A percentile compares a stretch with the other conserved stretches of the same genome.
phyloP scores from a whole-genome alignment of 2,113 vertebrate genomes.

The Calonectris borealis region DNA sequence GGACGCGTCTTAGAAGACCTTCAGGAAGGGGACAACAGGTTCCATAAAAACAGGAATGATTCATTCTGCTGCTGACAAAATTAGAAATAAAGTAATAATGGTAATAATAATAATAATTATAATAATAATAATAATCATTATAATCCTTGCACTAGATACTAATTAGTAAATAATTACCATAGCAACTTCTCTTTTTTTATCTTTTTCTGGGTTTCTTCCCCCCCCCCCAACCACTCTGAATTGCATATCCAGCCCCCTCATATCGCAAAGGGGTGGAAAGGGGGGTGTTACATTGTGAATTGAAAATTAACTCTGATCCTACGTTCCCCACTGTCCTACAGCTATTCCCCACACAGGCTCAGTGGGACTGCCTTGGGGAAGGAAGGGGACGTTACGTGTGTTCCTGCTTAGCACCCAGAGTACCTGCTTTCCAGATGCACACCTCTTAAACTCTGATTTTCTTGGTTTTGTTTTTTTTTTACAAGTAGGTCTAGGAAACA shows the following conservation, averaged over 20 bases:
- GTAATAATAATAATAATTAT: conserved; percentile 25
- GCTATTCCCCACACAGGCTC: background rate
- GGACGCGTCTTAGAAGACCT: background rate
- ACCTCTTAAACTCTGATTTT: conserved; percentile 26
- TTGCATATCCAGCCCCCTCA: conserved; percentile 6
- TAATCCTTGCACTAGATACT: conserved; percentile 65
- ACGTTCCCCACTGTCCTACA: conserved; percentile 12
- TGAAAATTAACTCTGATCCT: background rate
- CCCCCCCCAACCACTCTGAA: background rate
- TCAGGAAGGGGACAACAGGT: background rate
- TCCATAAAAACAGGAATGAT: conserved; percentile 29
- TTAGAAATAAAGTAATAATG: conserved; percentile 46
- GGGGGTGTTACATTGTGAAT: background rate
- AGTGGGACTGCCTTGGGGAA: background rate
- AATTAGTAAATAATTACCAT: conserved; percentile 59
- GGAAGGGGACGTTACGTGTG: background rate
- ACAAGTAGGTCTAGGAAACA: conserved; percentile 68
- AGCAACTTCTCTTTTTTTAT: background rate
- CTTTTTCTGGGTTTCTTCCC: background rate
- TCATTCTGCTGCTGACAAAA: conserved; percentile 61
- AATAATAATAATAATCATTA: background rate
- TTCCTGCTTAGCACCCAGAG: conserved; percentile 63
- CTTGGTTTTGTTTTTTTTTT: background rate
- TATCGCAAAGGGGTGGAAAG: background rate
- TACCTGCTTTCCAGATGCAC: conserved; percentile 64